Conservation (phyloP, 2,888 invertebrate genomes). For the Zootermopsis nevadensis region DNA sequence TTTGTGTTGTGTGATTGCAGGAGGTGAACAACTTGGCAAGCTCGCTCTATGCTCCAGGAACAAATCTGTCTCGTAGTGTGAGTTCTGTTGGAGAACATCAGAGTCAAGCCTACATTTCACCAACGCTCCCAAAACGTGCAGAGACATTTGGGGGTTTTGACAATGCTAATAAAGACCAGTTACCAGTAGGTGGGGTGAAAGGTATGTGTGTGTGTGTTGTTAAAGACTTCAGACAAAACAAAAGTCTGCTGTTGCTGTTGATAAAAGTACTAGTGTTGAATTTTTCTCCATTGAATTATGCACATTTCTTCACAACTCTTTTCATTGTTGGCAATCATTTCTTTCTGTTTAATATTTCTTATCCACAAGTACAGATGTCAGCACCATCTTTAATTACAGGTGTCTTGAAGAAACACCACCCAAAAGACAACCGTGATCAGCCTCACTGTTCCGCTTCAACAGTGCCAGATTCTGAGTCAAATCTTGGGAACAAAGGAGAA, state of each 20-base stretch:
- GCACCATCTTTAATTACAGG: slow-evolving; percentile 1
- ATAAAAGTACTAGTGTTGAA: too few species aligned
- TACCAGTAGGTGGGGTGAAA: slow-evolving; percentile 55
- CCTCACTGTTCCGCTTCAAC: slow-evolving; percentile 55
- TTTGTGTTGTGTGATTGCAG: slow-evolving; percentile 61
- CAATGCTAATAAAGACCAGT: slow-evolving; percentile 61
- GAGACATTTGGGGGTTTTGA: slow-evolving; percentile 98
- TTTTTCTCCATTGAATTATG: too few species aligned
- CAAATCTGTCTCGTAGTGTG: slow-evolving; percentile 87
- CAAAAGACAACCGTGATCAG: slow-evolving; percentile 16
- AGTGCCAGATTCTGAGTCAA: slow-evolving; percentile 61
- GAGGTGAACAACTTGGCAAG: slow-evolving; percentile 82
- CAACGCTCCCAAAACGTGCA: slow-evolving; percentile 89
- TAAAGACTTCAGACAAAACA: too few species aligned
- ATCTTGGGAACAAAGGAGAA: slow-evolving; percentile 22
- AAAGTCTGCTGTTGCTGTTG: too few species aligned
- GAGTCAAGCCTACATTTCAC: slow-evolving; percentile 85
- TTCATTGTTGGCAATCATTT: neutral
- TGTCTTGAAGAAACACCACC: slow-evolving; percentile 44
- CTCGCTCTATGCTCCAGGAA: slow-evolving; percentile 77
- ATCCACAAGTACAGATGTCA: too few species aligned
- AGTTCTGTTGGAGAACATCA: slow-evolving; percentile 95
- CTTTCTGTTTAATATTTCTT: too few species aligned
- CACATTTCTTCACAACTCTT: too few species aligned
- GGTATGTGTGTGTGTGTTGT: slow-evolving; percentile 45